phyloP scores from a whole-genome alignment of 2,888 invertebrate genomes.

The Unio pictorum region DNA sequence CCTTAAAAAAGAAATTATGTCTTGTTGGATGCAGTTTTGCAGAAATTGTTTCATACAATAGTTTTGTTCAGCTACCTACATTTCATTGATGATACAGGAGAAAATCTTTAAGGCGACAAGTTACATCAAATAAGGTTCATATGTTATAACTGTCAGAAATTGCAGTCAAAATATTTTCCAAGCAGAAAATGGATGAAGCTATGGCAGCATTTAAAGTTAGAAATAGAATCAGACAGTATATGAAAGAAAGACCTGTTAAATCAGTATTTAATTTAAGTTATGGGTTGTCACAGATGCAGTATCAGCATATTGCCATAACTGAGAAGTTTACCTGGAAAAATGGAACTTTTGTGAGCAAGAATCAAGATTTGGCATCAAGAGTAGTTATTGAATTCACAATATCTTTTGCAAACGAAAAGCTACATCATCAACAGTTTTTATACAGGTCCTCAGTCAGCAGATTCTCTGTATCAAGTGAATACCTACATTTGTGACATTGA shows the following conservation, averaged over 20 bases:
- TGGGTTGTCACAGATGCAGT: background rate
- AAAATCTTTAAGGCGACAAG: no score
- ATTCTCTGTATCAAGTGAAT: no score
- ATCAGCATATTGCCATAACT: background rate
- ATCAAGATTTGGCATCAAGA: background rate
- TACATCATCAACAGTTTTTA: background rate
- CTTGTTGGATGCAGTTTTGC: no score
- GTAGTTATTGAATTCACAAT: constrained; percentile 2
- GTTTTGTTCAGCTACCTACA: no score
- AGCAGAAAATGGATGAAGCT: background rate
- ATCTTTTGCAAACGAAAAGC: background rate
- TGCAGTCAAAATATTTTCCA: background rate
- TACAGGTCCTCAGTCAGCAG: no score
- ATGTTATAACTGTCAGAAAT: background rate
- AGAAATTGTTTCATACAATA: no score
- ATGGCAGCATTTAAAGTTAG: background rate
- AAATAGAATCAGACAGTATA: constrained; percentile 5
- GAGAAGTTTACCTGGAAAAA: constrained; percentile 3
- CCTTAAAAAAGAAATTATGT: no score
- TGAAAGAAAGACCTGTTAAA: constrained; percentile 12
- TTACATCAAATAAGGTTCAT: no score
- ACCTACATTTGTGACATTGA: no score
- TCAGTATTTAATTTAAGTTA: constrained; percentile 6
- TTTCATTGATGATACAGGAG: no score
- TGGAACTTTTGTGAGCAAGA: background rate